These are phyloP conservation scores for Cheilosia urbana DNA, from an alignment of 2,888 invertebrate genomes.

Conservation along the genomic window DNA sequence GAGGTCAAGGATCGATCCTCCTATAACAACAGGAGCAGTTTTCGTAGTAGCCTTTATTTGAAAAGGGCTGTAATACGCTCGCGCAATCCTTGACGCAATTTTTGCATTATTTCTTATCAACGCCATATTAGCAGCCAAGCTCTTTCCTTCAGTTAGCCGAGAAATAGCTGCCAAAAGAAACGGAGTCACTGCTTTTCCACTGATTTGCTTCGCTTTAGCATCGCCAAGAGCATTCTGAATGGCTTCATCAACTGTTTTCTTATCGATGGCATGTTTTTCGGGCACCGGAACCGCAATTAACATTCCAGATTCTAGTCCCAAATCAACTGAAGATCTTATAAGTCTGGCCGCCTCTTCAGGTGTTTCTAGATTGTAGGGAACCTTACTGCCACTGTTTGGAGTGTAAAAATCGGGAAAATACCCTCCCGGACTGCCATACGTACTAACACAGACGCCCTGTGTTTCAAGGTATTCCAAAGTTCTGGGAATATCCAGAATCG, in stretches of 20 bases:
- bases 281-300: slow-evolving; percentile 97
- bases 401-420: slow-evolving; percentile 98
- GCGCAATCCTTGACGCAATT: slow-evolving; percentile 92
- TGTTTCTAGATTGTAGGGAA: slow-evolving; percentile 88
- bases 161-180: slow-evolving; percentile 92
- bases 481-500: slow-evolving; percentile 96
- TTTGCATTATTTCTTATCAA: slow-evolving; percentile 96
- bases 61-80: slow-evolving; percentile 83
- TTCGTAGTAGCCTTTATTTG: not conserved
- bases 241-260: slow-evolving; percentile 87
- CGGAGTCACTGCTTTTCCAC: slow-evolving; percentile 96
- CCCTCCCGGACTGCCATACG: slow-evolving; percentile 87
- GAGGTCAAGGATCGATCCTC: slow-evolving; percentile 91
- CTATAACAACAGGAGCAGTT: slow-evolving; percentile 86
- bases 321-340: slow-evolving; percentile 85
- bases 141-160: slow-evolving; percentile 91
- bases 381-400: slow-evolving; percentile 88
- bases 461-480: slow-evolving; percentile 98
- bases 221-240: slow-evolving; percentile 89
- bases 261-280: slow-evolving; percentile 85
- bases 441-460: slow-evolving; percentile 95
- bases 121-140: slow-evolving; percentile 93
- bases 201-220: slow-evolving; percentile 86
- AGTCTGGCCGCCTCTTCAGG: slow-evolving; percentile 90
- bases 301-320: slow-evolving; percentile 89